A percentile compares a stretch with the other conserved stretches of the same genome.
Conservation (phyloP, 2,888 invertebrate genomes). For the Atethmia centrago region DNA sequence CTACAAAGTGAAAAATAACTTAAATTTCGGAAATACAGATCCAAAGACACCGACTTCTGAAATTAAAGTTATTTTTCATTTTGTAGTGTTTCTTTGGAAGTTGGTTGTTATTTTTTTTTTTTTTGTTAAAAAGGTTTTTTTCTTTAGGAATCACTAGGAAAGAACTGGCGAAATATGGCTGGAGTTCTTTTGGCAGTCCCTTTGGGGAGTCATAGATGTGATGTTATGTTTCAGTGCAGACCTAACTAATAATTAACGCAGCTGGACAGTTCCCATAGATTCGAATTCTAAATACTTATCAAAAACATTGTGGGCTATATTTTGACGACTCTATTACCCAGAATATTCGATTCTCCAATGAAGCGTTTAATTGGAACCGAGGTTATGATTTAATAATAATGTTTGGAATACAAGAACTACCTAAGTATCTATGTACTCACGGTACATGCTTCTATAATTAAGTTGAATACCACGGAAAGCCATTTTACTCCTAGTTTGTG, state of each 20-base stretch:
- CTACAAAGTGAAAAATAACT: no score
- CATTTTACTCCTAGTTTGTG: no score
- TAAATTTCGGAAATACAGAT: no score
- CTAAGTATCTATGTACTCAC: not conserved
- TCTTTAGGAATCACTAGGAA: no score
- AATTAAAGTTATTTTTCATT: no score
- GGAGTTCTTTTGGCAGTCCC: no score
- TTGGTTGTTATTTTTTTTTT: no score
- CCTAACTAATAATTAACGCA: not conserved
- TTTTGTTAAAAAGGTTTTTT: no score
- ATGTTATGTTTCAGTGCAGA: not conserved
- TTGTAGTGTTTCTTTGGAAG: no score
- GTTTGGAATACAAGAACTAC: constrained; percentile 3
- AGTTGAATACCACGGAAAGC: not conserved
- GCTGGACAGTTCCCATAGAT: constrained; percentile 10
- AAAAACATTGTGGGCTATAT: not conserved
- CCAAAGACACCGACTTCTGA: no score
- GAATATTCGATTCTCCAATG: constrained; percentile 5
- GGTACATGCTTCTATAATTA: not conserved
- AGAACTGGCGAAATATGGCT: no score
- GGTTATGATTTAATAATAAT: constrained; percentile 7
- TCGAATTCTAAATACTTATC: not conserved
- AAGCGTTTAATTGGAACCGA: not conserved
- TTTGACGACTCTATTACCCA: not conserved
- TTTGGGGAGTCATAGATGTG: not conserved